A percentile compares a stretch with the other conserved stretches of the same genome.
phyloP scores from a whole-genome alignment of 64 coral and sea anemone species.

The Platygyra sinensis region DNA sequence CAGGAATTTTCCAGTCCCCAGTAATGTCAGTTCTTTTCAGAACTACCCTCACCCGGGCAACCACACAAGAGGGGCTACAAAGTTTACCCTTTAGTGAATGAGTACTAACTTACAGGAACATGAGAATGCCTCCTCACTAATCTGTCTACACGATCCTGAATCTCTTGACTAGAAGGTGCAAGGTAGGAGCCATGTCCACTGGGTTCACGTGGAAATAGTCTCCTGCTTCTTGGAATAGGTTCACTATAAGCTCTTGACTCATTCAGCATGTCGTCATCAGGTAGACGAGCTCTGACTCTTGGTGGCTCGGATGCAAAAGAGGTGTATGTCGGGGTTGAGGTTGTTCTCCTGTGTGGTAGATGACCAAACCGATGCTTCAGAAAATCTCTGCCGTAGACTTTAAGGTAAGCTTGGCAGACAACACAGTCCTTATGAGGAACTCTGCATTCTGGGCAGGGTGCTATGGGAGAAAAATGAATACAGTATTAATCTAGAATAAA shows the following conservation, averaged over 20 bases:
- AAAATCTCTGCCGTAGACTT: slow-evolving; percentile 97
- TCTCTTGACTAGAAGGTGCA: slow-evolving; percentile 63
- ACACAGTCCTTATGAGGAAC: slow-evolving; percentile 94
- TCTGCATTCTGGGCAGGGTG: slow-evolving; percentile 83
- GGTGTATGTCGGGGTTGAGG: slow-evolving; percentile 73
- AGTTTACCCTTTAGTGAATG: no score
- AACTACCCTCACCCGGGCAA: no score
- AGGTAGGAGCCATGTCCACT: slow-evolving; percentile 50
- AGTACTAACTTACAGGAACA: slow-evolving; percentile 45
- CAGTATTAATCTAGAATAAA: no score
- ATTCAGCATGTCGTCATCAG: slow-evolving; percentile 58
- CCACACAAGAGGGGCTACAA: no score
- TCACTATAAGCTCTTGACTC: slow-evolving; percentile 87
- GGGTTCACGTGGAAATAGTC: slow-evolving; percentile 52
- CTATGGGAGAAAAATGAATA: slow-evolving; percentile 33
- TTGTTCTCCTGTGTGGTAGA: slow-evolving; percentile 51
- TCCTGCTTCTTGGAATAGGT: slow-evolving; percentile 71
- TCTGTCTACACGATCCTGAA: slow-evolving; percentile 79
- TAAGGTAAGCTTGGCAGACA: slow-evolving; percentile 94
- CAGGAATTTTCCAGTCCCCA: no score
- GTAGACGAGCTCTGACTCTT: slow-evolving; percentile 48
- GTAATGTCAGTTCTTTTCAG: no score
- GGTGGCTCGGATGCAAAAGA: slow-evolving; percentile 73
- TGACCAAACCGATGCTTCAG: slow-evolving; percentile 81
- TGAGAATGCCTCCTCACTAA: slow-evolving; percentile 55